Conservation (phyloP, 2,797 vertebrate species). For the Neomorphus geoffroyi region DNA sequence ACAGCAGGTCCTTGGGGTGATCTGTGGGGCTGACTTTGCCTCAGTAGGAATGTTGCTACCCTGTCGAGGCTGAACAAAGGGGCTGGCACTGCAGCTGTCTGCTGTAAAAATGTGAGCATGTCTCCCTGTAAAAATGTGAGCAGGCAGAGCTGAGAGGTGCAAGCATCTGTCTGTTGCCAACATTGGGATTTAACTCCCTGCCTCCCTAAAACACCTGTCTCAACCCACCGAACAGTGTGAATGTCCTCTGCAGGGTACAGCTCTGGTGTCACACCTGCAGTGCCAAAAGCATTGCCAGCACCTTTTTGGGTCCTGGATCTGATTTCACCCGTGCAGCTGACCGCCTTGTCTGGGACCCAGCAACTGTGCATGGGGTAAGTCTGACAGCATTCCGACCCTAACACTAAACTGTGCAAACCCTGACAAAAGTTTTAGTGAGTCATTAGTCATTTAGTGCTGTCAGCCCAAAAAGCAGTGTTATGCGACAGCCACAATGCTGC, state of each 20-base stretch:
- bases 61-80: not conserved
- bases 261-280: not conserved
- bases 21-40: not conserved
- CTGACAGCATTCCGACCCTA: not conserved
- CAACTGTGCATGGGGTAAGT: fast-evolving
- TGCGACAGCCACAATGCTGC: not conserved
- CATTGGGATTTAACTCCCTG: not conserved
- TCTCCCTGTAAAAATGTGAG: not conserved
- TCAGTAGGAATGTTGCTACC: not conserved
- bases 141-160: not conserved
- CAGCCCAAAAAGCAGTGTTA: not conserved
- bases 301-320: not conserved
- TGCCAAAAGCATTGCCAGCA: not conserved
- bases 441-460: too few relatives aligned
- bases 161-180: not conserved
- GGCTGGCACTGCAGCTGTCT: not conserved
- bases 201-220: not conserved
- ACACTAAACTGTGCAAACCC: not conserved
- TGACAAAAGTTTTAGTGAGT: not conserved
- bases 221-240: not conserved
- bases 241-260: not conserved
- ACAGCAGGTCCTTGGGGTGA: not conserved
- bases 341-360: not conserved
- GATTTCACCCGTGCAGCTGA: not conserved
- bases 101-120: not conserved